These are phyloP conservation scores for Herpetotheres cachinnans DNA, from an alignment of 2,113 vertebrate genomes.

Conservation along the genomic window DNA sequence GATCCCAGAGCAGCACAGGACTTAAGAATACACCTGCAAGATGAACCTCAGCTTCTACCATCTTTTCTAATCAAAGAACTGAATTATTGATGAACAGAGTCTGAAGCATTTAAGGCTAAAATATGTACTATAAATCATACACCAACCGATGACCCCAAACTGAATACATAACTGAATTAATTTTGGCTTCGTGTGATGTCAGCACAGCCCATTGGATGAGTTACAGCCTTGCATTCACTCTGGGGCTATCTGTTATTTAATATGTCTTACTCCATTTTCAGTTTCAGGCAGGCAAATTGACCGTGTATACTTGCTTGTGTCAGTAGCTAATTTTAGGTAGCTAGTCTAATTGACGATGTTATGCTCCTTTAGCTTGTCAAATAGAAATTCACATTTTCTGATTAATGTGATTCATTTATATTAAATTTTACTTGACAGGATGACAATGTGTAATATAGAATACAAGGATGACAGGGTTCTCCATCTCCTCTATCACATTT, in stretches of 20 bases:
- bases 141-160: neutral
- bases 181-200: constrained; percentile 53
- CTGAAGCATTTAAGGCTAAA: constrained; percentile 8
- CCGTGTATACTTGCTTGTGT: constrained; percentile 65
- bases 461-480: constrained; percentile 68
- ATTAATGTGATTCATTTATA: constrained; percentile 77
- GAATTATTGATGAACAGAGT: neutral
- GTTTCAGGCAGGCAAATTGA: constrained; percentile 63
- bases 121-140: neutral
- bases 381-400: constrained; percentile 74
- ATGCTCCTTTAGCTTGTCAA: constrained; percentile 74
- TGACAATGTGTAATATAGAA: constrained; percentile 63
- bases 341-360: constrained; percentile 73
- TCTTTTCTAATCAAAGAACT: neutral
- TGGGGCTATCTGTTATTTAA: constrained; percentile 60
- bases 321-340: constrained; percentile 74
- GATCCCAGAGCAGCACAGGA: neutral
- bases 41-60: neutral
- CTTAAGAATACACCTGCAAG: neutral
- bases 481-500: constrained; percentile 66
- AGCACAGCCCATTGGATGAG: constrained; percentile 33
- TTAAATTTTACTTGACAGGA: constrained; percentile 74
- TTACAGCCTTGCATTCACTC: constrained; percentile 41
- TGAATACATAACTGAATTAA: constrained; percentile 27
- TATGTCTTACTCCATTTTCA: constrained; percentile 64